Conservation (phyloP, 2,888 invertebrate genomes). For the Chrysotoxum bicinctum region DNA sequence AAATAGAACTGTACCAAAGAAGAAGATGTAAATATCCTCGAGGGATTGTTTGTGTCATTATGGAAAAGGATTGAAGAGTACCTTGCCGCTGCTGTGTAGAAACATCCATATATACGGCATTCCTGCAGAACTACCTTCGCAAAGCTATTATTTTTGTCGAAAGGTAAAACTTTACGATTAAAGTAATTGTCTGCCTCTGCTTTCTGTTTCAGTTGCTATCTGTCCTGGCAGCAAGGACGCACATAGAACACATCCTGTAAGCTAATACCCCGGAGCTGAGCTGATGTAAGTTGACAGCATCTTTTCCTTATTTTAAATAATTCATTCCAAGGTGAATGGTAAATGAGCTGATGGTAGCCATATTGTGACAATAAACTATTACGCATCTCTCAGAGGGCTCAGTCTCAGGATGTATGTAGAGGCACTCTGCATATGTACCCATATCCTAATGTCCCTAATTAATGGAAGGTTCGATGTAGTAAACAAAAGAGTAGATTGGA, state of each 20-base stretch:
- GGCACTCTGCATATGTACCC: neutral
- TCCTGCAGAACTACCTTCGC: neutral
- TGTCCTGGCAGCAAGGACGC: constrained; percentile 22
- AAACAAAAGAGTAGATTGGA: constrained; percentile 44
- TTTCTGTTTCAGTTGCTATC: constrained; percentile 3
- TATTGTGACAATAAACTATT: constrained; percentile 56
- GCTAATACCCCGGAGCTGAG: neutral
- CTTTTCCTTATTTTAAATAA: constrained; percentile 57
- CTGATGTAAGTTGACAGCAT: constrained; percentile 55
- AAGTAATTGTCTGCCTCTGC: constrained; percentile 35
- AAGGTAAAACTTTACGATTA: constrained; percentile 55
- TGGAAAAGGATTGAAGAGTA: constrained; percentile 47
- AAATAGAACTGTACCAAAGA: constrained; percentile 17
- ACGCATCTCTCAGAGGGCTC: neutral
- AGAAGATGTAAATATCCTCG: constrained; percentile 50
- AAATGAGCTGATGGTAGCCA: constrained; percentile 28
- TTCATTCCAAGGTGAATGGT: constrained; percentile 45
- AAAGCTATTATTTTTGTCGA: constrained; percentile 38
- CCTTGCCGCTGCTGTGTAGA: neutral
- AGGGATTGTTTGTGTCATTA: constrained; percentile 39
- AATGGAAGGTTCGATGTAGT: constrained; percentile 56
- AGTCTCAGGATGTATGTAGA: neutral
- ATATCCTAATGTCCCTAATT: constrained; percentile 60
- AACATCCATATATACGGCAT: neutral
- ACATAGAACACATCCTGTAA: neutral